A percentile compares a stretch with the other conserved stretches of the same genome.
Evolutionary conservation across 2,113 vertebrate species (phyloP).

Genomic region (Chascanopsetta lugubris): DNA sequence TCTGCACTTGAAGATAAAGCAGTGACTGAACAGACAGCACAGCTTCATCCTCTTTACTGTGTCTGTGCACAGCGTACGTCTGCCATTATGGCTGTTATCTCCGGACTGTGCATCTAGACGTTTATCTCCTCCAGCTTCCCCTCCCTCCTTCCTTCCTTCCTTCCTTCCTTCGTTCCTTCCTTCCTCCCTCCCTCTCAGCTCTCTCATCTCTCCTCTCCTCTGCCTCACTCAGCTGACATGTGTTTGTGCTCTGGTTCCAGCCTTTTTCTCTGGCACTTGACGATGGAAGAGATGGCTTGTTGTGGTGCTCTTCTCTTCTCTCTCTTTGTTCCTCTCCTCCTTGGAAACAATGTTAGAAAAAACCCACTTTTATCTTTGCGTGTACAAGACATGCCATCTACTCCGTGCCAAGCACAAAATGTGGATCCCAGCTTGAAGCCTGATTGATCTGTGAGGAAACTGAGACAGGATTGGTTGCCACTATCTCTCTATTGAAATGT

Average conservation of each 20-base stretch:
- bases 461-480: conserved; percentile 39
- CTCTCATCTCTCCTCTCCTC: conserved; percentile 16
- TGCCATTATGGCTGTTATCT: conserved; percentile 62
- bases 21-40: conserved; percentile 15
- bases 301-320: conserved; percentile 25
- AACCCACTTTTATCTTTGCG: conserved; percentile 47
- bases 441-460: conserved; percentile 45
- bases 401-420: conserved; percentile 41
- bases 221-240: conserved; percentile 55
- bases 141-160: conserved; percentile 39
- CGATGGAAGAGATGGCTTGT: conserved; percentile 48
- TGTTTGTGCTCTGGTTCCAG: conserved; percentile 48
- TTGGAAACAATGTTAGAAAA: conserved; percentile 19
- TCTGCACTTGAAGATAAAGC: conserved; percentile 30
- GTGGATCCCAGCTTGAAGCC: conserved; percentile 44
- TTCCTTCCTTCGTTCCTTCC: not conserved
- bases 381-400: conserved; percentile 45
- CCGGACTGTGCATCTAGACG: conserved; percentile 54
- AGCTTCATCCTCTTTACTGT: conserved; percentile 38
- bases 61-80: conserved; percentile 51
- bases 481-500: conserved; percentile 40
- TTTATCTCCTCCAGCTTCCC: conserved; percentile 54
- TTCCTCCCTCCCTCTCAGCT: too few species aligned
- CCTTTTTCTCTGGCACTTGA: conserved; percentile 52
- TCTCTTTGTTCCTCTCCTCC: conserved; percentile 58